Base-by-base conservation (phyloP, 2,888 invertebrate genomes). In the Cheilosia grossa region DNA sequence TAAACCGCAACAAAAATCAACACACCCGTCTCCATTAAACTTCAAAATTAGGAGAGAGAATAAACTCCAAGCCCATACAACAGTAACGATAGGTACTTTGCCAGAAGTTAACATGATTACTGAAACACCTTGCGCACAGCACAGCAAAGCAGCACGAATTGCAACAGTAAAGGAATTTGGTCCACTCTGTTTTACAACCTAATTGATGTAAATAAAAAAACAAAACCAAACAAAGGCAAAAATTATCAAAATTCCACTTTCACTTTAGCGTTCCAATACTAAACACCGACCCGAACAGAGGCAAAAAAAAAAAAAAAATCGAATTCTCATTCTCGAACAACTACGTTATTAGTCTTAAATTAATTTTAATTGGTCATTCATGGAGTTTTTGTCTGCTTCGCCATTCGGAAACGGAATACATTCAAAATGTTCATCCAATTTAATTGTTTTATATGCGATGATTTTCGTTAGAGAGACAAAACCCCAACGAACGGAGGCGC, bases 291-390 rank as follows among this genome's bases (percentile, higher is more conserved):
- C 19, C 51, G 7, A 21, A 40, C 10, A 56, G 21, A 74, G n/a
- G 13, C n/a, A 24, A 24, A 24, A 24, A 24, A 27, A 6, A 27
- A 24, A n/a, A 42, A 33, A 37, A 75, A 51, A 37, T 42, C 58
- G 37, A 64, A 79, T 79, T 73, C 74, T 63, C 63, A 79, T 79
- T 73, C 74, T 63, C 63, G 74, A 83, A 83, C 79, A 74, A 73
- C 82, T 44, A 73, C 63, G 47, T 82, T 72, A 82, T 82, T 78
- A 67, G 58, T 78, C 73, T 73, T 69, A 79, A 78, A 83, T 83
- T 83, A 83, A 74, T 83, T 83, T 83, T 83, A 83, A 79, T 85
- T 83, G 80, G 80, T 80, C 70, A 64, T 64, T 78, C 33, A 51
- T 49, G 56, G 49, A 33, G 53, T 54, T 72, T 44, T 49, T 13